These are phyloP conservation scores for Euphydryas editha DNA, from an alignment of 2,888 invertebrate species.

Conservation along the genomic window DNA sequence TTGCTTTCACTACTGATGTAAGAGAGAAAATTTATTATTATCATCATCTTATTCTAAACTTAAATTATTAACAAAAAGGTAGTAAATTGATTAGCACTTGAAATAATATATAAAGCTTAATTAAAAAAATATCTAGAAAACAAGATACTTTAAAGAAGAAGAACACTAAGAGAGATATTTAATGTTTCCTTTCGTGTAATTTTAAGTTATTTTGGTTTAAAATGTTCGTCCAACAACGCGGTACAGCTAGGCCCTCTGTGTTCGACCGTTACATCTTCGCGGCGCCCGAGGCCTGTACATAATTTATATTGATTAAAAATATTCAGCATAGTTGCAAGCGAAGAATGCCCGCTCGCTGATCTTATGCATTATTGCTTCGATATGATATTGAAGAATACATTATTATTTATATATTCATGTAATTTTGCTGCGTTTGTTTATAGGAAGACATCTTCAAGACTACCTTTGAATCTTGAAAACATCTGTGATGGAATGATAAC, in stretches of 20 bases:
- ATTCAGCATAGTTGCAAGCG: constrained; percentile 78
- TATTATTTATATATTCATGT: constrained; percentile 1
- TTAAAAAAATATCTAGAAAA: too few relatives aligned
- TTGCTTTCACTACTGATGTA: too few relatives aligned
- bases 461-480: too few relatives aligned
- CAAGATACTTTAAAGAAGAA: too few relatives aligned
- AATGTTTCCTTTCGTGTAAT: constrained; percentile 11
- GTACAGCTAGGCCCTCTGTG: constrained; percentile 49
- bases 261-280: constrained; percentile 50
- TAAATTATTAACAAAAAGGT: too few relatives aligned
- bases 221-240: constrained; percentile 8
- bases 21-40: too few relatives aligned
- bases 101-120: too few relatives aligned
- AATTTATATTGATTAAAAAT: constrained; percentile 85
- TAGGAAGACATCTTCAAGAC: too few relatives aligned
- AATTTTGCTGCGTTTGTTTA: not conserved
- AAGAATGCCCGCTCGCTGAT: constrained; percentile 58
- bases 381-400: constrained; percentile 53
- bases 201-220: not conserved
- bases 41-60: too few relatives aligned
- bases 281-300: constrained; percentile 73
- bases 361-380: constrained; percentile 64
- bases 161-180: too few relatives aligned
- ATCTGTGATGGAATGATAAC: too few relatives aligned
- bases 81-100: too few relatives aligned